phyloP scores from a whole-genome alignment of 2,113 vertebrate genomes.

The Austrofundulus limnaeus region DNA sequence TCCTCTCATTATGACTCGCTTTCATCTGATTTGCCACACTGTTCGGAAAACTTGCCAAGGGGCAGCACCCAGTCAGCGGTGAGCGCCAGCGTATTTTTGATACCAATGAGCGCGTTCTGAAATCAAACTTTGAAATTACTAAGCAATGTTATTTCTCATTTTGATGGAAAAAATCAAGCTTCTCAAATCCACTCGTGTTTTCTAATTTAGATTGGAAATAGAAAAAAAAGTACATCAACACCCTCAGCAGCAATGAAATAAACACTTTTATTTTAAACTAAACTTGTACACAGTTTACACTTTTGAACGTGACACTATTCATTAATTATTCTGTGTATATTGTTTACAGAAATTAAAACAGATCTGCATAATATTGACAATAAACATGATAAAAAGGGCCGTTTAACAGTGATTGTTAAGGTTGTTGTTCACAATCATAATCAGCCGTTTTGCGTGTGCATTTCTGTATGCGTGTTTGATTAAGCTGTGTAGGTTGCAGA shows the following conservation, averaged over 20 bases:
- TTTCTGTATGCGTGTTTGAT: slow-evolving; percentile 22
- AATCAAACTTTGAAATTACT: no score
- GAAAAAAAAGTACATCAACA: neutral
- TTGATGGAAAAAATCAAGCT: no score
- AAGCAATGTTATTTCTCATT: no score
- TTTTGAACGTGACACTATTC: neutral
- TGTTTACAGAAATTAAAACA: neutral
- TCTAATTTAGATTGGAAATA: no score
- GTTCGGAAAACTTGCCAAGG: no score
- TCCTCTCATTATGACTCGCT: no score
- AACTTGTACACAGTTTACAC: neutral
- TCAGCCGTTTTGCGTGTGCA: neutral
- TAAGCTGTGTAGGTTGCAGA: slow-evolving; percentile 51
- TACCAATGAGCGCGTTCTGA: no score
- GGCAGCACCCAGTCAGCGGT: no score
- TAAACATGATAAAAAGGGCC: neutral
- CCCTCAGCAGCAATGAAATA: neutral
- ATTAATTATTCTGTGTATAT: slow-evolving; percentile 1
- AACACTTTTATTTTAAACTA: neutral
- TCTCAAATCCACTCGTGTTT: no score
- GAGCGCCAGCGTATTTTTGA: no score
- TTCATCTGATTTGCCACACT: no score
- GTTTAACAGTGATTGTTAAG: slow-evolving; percentile 32
- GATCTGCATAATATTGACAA: slow-evolving; percentile 17
- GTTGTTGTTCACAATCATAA: slow-evolving; percentile 12